A percentile compares a stretch with the other conserved stretches of the same genome.
phyloP scores from a whole-genome alignment of 2,113 vertebrate genomes.

The Sturnira hondurensis region DNA sequence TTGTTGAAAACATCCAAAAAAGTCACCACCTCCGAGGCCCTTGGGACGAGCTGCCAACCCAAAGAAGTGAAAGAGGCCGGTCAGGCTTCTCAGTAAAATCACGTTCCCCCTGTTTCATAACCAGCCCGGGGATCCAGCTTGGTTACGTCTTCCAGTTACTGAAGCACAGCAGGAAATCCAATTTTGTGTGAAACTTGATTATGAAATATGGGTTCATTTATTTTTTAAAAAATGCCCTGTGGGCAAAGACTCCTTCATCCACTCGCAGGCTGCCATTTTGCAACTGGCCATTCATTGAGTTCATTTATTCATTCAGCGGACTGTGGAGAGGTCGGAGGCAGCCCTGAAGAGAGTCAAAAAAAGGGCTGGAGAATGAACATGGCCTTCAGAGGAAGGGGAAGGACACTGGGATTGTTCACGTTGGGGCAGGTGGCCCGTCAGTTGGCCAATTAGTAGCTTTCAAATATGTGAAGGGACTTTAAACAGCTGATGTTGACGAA shows the following conservation, averaged over 20 bases:
- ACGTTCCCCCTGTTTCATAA: rapidly evolving
- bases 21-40: background rate
- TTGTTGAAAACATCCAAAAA: background rate
- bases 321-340: background rate
- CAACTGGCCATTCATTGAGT: background rate
- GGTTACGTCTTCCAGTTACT: background rate
- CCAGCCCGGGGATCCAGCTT: background rate
- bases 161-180: background rate
- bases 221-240: background rate
- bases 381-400: background rate
- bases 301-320: background rate
- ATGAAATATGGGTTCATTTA: background rate
- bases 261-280: background rate
- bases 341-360: background rate
- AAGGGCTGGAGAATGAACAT: background rate
- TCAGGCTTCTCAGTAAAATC: too few species aligned
- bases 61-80: background rate
- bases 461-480: background rate
- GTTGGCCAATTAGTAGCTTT: background rate
- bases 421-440: background rate
- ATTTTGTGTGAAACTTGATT: background rate
- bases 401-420: background rate
- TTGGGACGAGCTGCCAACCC: background rate
- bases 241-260: too few species aligned
- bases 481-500: background rate